Percentiles rank a stretch among this genome's conserved stretches.
phyloP scores from a whole-genome alignment of 2,113 vertebrate species.

The Hydrolagus affinis region DNA sequence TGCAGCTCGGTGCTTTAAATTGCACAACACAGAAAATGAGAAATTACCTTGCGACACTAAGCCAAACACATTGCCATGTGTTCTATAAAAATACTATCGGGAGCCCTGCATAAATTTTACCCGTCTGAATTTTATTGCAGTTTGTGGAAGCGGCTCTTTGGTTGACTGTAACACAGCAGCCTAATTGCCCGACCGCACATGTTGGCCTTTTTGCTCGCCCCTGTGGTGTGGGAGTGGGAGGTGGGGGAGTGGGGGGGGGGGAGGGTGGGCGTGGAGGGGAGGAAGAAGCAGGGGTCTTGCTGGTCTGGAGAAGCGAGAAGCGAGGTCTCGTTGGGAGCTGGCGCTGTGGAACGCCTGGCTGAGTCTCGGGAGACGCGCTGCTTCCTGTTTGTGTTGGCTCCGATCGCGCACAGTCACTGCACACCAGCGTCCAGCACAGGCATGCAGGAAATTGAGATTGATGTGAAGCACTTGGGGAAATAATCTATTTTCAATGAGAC shows the following conservation, averaged over 20 bases:
- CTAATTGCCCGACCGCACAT: not conserved
- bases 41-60: not conserved
- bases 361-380: not conserved
- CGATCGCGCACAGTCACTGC: not conserved
- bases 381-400: slow-evolving; percentile 6
- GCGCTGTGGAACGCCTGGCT: slow-evolving; percentile 5
- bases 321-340: not conserved
- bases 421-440: not conserved
- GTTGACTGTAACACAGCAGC: no score
- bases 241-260: no score
- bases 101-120: not conserved
- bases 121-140: slow-evolving; percentile 24
- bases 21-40: not conserved
- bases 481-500: slow-evolving; percentile 27
- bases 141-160: no score
- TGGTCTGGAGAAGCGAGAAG: not conserved
- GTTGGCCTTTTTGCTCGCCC: slow-evolving; percentile 9
- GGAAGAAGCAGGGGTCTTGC: no score
- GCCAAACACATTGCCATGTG: slow-evolving; percentile 5
- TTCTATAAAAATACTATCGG: slow-evolving; percentile 21
- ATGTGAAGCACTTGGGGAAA: slow-evolving; percentile 24
- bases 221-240: not conserved
- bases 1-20: not conserved
- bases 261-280: no score
- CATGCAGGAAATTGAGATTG: slow-evolving; percentile 29